Conservation (phyloP, 2,888 invertebrate genomes). For the Caenorhabditis wallacei region DNA sequence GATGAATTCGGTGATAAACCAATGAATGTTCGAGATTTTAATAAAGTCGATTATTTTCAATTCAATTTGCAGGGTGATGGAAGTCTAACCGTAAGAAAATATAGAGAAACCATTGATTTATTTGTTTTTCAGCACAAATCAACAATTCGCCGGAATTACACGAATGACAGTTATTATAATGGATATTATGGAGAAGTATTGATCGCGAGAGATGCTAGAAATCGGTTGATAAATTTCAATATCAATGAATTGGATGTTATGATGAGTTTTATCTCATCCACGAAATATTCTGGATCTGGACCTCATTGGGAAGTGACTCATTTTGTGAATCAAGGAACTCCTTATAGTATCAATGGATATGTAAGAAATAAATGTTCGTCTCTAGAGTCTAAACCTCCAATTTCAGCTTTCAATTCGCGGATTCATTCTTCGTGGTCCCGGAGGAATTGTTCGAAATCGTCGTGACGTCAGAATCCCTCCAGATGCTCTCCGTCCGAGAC, state of each 20-base stretch:
- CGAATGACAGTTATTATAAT: constrained; percentile 23
- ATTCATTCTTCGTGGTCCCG: constrained; percentile 35
- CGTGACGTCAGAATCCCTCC: constrained; percentile 28
- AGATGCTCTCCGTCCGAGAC: constrained; percentile 36
- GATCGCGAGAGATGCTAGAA: constrained; percentile 5
- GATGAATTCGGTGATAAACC: constrained; percentile 21
- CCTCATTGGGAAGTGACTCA: constrained; percentile 50
- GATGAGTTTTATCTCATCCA: constrained; percentile 38
- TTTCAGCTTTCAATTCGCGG: constrained; percentile 52
- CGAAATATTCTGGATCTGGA: constrained; percentile 3
- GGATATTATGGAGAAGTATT: constrained; percentile 40
- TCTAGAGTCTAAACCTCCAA: not conserved
- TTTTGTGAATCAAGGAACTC: constrained; percentile 48
- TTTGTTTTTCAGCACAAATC: constrained; percentile 33
- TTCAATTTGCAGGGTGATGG: constrained; percentile 1
- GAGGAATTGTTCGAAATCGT: constrained; percentile 46
- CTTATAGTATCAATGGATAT: constrained; percentile 47
- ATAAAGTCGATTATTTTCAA: constrained; percentile 40
- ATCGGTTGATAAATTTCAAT: constrained; percentile 15
- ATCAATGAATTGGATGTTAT: constrained; percentile 40
- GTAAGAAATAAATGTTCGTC: no score
- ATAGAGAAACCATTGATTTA: no score
- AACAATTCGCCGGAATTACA: constrained; percentile 3
- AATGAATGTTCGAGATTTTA: constrained; percentile 32
- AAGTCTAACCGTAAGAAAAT: constrained; percentile 3